Conservation (phyloP, 2,888 invertebrate species). For the Ceriagrion tenellum region DNA sequence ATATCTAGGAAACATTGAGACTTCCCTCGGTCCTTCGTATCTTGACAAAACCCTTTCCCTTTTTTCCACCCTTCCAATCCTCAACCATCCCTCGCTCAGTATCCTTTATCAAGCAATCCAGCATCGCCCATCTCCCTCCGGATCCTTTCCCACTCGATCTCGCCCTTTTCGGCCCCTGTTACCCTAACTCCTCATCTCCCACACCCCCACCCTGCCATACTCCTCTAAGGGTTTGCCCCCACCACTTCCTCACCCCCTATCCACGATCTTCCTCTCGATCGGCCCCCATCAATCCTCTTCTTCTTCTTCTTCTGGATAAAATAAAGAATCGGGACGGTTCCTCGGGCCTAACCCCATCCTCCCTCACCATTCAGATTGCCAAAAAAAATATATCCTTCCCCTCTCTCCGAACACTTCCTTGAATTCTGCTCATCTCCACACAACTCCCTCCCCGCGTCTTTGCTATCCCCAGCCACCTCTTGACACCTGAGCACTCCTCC, state of each 20-base stretch:
- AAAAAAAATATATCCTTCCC: background rate
- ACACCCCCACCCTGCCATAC: background rate
- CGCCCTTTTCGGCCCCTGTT: background rate
- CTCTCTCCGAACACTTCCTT: background rate
- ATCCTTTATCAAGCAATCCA: constrained; percentile 26
- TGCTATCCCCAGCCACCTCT: background rate
- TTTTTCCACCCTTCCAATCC: background rate
- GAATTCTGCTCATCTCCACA: background rate
- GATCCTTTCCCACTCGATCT: constrained; percentile 5
- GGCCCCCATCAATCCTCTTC: background rate
- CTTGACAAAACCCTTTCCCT: background rate
- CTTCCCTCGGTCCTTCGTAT: background rate
- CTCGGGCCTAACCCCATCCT: background rate
- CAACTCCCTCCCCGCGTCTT: background rate
- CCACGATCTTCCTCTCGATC: background rate
- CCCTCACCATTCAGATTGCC: background rate
- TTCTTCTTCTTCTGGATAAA: background rate
- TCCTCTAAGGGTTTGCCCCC: background rate
- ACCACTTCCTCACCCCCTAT: background rate
- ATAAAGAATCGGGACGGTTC: background rate
- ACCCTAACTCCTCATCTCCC: background rate
- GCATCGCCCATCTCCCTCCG: background rate
- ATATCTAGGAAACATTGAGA: background rate
- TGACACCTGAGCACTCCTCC: background rate
- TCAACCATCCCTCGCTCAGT: background rate